phyloP scores from a whole-genome alignment of 1,140 invertebrate species.

The Drosophila mojavensis region DNA sequence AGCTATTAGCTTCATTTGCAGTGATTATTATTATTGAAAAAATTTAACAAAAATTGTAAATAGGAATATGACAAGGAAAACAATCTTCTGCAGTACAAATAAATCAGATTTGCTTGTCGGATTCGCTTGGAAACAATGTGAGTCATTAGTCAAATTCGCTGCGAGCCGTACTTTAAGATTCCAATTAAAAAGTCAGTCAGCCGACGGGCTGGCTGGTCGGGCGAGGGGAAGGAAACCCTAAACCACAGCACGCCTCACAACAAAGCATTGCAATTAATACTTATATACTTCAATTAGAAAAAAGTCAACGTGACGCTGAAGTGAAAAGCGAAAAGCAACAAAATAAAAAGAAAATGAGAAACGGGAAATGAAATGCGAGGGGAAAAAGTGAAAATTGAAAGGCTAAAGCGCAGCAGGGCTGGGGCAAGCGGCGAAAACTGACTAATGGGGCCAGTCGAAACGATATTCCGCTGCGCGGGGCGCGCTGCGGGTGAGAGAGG shows the following conservation, averaged over 20 bases:
- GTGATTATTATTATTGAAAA: too few species aligned
- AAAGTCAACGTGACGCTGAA: constrained; percentile 53
- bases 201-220: background rate
- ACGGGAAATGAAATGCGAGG: background rate
- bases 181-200: constrained; percentile 37
- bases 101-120: too few species aligned
- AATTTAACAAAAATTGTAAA: too few species aligned
- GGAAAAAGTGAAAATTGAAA: constrained; percentile 77
- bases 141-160: background rate
- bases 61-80: too few species aligned
- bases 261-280: constrained; percentile 78
- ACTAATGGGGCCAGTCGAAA: constrained; percentile 71
- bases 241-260: constrained; percentile 59
- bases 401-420: constrained; percentile 39
- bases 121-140: background rate
- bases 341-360: constrained; percentile 13
- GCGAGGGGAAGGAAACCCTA: constrained; percentile 34
- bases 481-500: background rate
- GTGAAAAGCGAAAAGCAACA: constrained; percentile 25
- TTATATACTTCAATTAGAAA: constrained; percentile 74
- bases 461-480: background rate
- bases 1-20: too few species aligned
- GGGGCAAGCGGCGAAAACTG: constrained; percentile 33
- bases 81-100: too few species aligned
- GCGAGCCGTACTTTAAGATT: constrained; percentile 30